Base-by-base conservation (phyloP, 2,797 vertebrate species). In the Nothura maculosa region DNA sequence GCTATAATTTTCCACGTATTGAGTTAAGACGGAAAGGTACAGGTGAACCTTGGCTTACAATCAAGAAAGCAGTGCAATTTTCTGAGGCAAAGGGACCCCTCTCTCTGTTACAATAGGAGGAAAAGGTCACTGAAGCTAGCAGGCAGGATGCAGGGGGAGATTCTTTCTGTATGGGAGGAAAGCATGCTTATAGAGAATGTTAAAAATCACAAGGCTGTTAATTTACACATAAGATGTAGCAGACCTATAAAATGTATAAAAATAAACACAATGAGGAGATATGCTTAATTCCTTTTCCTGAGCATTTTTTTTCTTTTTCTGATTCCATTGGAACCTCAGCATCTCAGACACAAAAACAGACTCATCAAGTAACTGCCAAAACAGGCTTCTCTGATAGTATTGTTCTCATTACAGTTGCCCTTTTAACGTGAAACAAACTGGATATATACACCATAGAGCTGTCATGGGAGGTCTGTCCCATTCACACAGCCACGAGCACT, bases 311-410 rank as follows among this genome's bases (percentile, higher is more conserved):
- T 2, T 43, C 36, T n/a, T 2, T 18, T 83, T 75, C 20, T 55
- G 58, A 76, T 0, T 40, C 5, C 50, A 12, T 11, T 16, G 62
- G 27, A 60, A 73, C 27, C 47, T 61, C 84, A 70, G 67, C 52
- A 70, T n/a, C 82, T 47, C 25, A 62, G 74, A 40, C 2, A 34
- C 6, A 52, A 48, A 55, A 66, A 61, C 52, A 80, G 48, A 68
- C 64, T 50, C 52, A 55, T n/a, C 43, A 64, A 63, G 18, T 3
- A 36, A 58, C 32, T 36, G 70, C 69, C 50, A 68, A 19, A 45
- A 52, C 20, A 0, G 0, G 32, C 63, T 28, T 20, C 58, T 40
- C 75, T 36, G 27, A 19, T 0, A 1, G 16, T 20, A 67, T 5
- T 17, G 32, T 3, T 68, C 63, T 30, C 0, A 0, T 47, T 30